Evolutionary conservation across 2,113 vertebrate species (phyloP).

Genomic region (Cromileptes altivelis): DNA sequence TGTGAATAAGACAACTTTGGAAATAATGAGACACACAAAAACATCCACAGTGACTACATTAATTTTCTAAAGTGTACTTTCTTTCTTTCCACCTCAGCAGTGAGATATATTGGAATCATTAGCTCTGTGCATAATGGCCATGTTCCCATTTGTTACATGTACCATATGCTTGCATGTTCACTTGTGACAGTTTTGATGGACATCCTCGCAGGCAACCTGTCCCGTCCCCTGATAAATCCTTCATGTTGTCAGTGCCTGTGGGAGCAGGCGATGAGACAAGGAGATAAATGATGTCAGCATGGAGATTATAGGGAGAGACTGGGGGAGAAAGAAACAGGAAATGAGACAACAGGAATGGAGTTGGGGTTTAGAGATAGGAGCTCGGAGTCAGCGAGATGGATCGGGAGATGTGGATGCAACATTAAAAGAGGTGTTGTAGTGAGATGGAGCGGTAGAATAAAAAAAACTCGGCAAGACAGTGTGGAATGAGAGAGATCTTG

Average conservation of each 20-base stretch:
- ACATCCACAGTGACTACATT: not conserved
- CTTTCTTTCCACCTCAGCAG: not conserved
- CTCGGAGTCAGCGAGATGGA: slow-evolving; percentile 7
- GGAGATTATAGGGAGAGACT: slow-evolving; percentile 42
- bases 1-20: not conserved
- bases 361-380: slow-evolving; percentile 25
- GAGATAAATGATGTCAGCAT: slow-evolving; percentile 48
- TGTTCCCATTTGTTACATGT: not conserved
- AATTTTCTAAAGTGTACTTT: not conserved
- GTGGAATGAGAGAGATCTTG: not conserved
- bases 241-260: slow-evolving; percentile 36
- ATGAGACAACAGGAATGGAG: slow-evolving; percentile 52
- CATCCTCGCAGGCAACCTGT: slow-evolving; percentile 25
- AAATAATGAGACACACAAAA: not conserved
- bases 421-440: not conserved
- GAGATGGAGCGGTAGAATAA: slow-evolving; percentile 13
- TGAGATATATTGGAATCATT: not conserved
- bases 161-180: not conserved
- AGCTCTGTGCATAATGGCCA: too few relatives aligned
- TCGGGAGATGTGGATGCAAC: slow-evolving; percentile 13
- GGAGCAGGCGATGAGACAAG: slow-evolving; percentile 45
- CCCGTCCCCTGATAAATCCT: slow-evolving; percentile 39
- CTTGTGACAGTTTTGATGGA: slow-evolving; percentile 1
- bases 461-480: not conserved
- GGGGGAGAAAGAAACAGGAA: slow-evolving; percentile 46